Percentiles rank a stretch among this genome's conserved stretches.
These are phyloP conservation scores for Tetragonula clypearis DNA, from an alignment of 1,140 invertebrate species.

Conservation along the genomic window DNA sequence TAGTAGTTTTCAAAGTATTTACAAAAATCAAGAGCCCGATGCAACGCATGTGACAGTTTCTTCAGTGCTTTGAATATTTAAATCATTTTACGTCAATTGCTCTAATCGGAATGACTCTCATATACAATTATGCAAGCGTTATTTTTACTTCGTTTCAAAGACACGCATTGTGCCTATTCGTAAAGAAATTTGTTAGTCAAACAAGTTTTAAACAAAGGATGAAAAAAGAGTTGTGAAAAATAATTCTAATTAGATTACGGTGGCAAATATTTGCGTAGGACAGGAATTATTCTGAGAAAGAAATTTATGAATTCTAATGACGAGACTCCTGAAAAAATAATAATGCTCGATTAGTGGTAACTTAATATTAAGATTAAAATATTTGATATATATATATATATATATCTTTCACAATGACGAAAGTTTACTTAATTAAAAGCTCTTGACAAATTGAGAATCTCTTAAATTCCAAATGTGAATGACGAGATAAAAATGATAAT, in stretches of 20 bases:
- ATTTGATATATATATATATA: not conserved
- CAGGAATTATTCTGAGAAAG: not conserved
- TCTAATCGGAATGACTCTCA: constrained; percentile 6
- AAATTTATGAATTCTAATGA: not conserved
- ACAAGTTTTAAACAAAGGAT: not conserved
- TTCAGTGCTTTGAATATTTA: not conserved
- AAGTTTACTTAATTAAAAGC: too few species aligned
- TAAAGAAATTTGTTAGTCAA: not conserved
- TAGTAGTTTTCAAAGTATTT: not conserved
- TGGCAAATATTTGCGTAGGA: too few species aligned
- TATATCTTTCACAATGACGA: too few species aligned
- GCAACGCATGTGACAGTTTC: not conserved
- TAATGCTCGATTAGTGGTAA: not conserved
- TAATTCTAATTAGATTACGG: not conserved
- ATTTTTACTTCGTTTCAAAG: not conserved
- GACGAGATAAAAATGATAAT: too few species aligned
- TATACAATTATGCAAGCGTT: not conserved
- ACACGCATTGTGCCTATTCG: not conserved
- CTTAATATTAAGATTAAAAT: not conserved
- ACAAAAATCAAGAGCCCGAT: not conserved
- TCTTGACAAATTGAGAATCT: too few species aligned
- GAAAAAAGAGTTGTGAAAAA: not conserved
- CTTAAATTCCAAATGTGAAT: too few species aligned
- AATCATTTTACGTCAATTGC: constrained; percentile 4
- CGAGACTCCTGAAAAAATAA: not conserved